Base-by-base conservation (phyloP, 2,888 invertebrate species). In the Ichneumoninae sp. region DNA sequence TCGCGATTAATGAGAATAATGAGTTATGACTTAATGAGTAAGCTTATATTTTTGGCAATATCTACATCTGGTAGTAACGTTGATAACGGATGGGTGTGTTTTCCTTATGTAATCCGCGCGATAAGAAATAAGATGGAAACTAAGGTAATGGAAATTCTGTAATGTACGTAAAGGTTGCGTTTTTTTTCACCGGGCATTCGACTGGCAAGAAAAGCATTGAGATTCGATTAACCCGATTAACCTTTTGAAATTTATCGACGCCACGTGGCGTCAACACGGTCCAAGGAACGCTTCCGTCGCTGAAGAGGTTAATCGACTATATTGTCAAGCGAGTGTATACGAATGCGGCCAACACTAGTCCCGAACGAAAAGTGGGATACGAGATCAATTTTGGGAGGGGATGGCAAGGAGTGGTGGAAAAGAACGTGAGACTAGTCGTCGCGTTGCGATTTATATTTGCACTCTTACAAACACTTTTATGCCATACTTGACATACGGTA, bases 371-470 rank as follows among this genome's bases (percentile, higher is more conserved):
- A 22, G 57, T 4, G 8, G 0, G 8, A 4, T 26, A n/a, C 57
- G 13, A 7, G 57, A 7, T 57, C 10, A 57, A 13, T 26, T 57
- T 57, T 10, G 5, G 26, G 13, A 26, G 57, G 57, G 57, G 26
- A 13, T 13, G 26, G 19, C 7, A 57, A 57, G 57, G 57, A 26
- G 22, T 13, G 22, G 22, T 57, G 57, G 57, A 57, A 57, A 57
- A 57, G 26, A 57, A 57, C 57, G 8, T 22, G 57, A 26, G 57
- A 10, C 57, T 57, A 22, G 57, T 57, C 3, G 5, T 57, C 13
- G 57, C 26, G 13, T 26, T 26, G 57, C 57, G 57, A 57, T 57
- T 57, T 57, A 57, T 57, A 26, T 57, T 57, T 57, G 26, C 22
- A 57, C 26, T 57, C 26, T 10, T 57, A 57, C 26, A 57, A 57